These are phyloP conservation scores for Lathronympha strigana DNA, from an alignment of 2,888 invertebrate species.

Conservation along the genomic window DNA sequence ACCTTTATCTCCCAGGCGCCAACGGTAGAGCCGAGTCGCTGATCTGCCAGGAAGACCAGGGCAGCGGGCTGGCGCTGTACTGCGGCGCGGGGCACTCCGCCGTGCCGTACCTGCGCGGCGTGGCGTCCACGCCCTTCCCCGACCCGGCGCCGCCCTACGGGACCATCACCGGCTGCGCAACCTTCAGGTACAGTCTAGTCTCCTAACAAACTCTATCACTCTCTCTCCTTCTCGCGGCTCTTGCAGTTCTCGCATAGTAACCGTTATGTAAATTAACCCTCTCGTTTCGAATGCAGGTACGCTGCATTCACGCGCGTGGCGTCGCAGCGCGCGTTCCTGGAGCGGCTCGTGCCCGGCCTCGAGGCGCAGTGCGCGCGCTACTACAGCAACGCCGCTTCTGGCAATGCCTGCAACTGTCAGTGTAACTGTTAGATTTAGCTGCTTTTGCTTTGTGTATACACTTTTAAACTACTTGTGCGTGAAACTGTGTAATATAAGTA, in stretches of 20 bases:
- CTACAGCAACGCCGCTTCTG: no score
- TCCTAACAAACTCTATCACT: no score
- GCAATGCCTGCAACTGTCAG: no score
- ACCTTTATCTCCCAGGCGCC: neutral
- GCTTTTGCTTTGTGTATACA: no score
- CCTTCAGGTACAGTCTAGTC: neutral
- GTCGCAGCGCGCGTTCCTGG: slow-evolving; percentile 1
- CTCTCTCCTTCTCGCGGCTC: no score
- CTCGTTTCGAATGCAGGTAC: neutral
- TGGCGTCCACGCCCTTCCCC: slow-evolving; percentile 16
- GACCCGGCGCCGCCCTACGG: neutral
- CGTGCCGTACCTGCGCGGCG: slow-evolving; percentile 4
- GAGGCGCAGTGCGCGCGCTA: neutral
- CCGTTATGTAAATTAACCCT: neutral
- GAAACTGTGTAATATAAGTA: no score
- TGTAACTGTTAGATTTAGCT: no score
- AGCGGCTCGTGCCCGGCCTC: neutral
- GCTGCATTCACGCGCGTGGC: neutral
- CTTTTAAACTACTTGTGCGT: no score
- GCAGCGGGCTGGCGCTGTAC: slow-evolving; percentile 15
- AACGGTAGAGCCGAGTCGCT: neutral
- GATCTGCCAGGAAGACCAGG: slow-evolving; percentile 1
- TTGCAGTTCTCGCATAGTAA: neutral
- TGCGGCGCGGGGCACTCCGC: neutral
- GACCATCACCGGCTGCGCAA: neutral